These are phyloP conservation scores for Steinernema feltiae DNA, from an alignment of 1,140 invertebrate genomes.

Conservation along the genomic window DNA sequence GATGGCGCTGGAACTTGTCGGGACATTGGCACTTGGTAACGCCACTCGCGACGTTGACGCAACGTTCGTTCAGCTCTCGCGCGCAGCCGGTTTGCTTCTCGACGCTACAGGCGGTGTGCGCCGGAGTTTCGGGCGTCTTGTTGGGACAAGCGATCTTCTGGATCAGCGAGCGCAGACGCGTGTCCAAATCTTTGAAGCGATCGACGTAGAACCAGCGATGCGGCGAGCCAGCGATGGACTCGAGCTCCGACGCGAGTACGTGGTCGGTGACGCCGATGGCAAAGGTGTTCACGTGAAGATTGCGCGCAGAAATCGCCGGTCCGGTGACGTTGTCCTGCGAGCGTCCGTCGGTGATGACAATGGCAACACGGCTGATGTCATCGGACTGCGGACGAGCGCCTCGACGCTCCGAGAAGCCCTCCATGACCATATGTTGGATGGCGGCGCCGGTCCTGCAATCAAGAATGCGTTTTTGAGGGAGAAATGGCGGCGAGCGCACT, in stretches of 20 bases:
- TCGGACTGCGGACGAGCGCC: slow-evolving; percentile 46
- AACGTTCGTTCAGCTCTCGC: slow-evolving; percentile 51
- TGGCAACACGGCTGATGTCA: slow-evolving; percentile 53
- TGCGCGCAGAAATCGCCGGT: slow-evolving; percentile 49
- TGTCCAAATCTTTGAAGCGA: slow-evolving; percentile 57
- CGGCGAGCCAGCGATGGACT: slow-evolving; percentile 55
- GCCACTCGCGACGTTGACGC: slow-evolving; percentile 39
- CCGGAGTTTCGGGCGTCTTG: slow-evolving; percentile 16
- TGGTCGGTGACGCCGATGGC: slow-evolving; percentile 57
- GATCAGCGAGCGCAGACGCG: slow-evolving; percentile 52
- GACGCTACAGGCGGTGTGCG: slow-evolving; percentile 42
- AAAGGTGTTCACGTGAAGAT: slow-evolving; percentile 53
- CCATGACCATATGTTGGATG: slow-evolving; percentile 57
- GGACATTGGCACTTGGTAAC: slow-evolving; percentile 48
- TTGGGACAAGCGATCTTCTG: slow-evolving; percentile 56
- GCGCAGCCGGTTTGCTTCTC: slow-evolving; percentile 56
- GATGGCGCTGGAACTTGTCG: slow-evolving; percentile 49
- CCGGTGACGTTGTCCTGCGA: slow-evolving; percentile 58
- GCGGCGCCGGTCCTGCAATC: slow-evolving; percentile 45
- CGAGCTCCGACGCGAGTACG: slow-evolving; percentile 54
- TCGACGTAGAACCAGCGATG: slow-evolving; percentile 58
- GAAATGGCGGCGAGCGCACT: no score
- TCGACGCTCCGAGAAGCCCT: slow-evolving; percentile 54
- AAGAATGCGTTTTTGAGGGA: not conserved
- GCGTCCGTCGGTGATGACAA: slow-evolving; percentile 55